phyloP scores from a whole-genome alignment of 2,797 vertebrate genomes.

The Cynodonichthys magdalenae region DNA sequence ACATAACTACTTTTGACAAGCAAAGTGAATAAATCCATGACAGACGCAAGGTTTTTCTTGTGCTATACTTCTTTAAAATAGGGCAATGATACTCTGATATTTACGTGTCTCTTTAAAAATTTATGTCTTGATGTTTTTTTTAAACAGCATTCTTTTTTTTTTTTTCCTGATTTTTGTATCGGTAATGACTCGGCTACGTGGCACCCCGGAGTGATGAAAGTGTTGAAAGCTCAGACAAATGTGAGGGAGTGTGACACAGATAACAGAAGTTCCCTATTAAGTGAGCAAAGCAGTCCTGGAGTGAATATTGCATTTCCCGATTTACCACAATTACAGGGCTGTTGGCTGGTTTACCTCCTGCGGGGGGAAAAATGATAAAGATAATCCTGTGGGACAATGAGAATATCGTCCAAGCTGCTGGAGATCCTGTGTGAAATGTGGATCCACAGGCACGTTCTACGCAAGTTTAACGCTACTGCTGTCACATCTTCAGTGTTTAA shows the following conservation, averaged over 20 bases:
- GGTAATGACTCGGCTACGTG: conserved; percentile 29
- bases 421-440: conserved; percentile 1
- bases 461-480: conserved; percentile 25
- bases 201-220: conserved; percentile 29
- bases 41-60: not conserved
- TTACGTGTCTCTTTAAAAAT: conserved; percentile 7
- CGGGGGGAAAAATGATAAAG: conserved; percentile 41
- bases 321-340: conserved; percentile 66
- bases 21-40: not conserved
- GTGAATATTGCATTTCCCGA: conserved; percentile 68
- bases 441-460: conserved; percentile 7
- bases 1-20: conserved; percentile 4
- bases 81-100: not conserved
- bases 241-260: conserved; percentile 46
- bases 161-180: conserved; percentile 12
- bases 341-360: conserved; percentile 55
- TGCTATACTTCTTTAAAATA: not conserved
- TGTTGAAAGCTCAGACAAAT: conserved; percentile 41
- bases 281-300: conserved; percentile 37
- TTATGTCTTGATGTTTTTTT: not conserved
- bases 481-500: conserved; percentile 27
- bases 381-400: conserved; percentile 45
- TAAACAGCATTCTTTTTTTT: not conserved
- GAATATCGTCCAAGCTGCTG: conserved; percentile 25
- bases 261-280: conserved; percentile 69